Conservation (phyloP, 2,113 vertebrate species). For the Phalacrocorax pelagicus region DNA sequence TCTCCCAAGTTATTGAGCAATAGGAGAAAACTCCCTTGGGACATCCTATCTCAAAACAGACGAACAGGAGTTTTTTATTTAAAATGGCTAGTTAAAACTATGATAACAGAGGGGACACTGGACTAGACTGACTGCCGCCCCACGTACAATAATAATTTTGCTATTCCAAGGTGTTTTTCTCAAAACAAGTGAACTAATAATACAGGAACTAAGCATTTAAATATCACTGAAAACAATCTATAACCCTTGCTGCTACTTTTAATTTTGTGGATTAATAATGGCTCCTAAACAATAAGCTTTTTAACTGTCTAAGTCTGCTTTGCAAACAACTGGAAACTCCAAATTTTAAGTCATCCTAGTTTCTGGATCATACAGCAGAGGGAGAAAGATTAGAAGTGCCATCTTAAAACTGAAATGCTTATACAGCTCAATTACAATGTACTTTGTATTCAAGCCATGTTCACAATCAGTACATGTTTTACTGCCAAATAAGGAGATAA, state of each 20-base stretch:
- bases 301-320: neutral
- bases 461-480: conserved; percentile 35
- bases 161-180: neutral
- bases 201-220: neutral
- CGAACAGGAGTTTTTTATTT: neutral
- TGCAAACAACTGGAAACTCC: neutral
- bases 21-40: neutral
- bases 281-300: neutral
- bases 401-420: neutral
- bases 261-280: neutral
- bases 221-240: neutral
- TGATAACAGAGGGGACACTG: neutral
- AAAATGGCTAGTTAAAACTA: neutral
- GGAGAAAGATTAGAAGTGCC: neutral
- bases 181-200: neutral
- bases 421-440: neutral
- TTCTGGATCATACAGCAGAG: neutral
- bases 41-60: neutral
- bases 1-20: neutral
- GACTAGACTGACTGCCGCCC: neutral
- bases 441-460: conserved; percentile 14
- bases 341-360: neutral
- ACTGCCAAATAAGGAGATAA: conserved; percentile 46
- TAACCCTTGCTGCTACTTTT: neutral
- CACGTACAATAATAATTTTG: neutral